phyloP scores from a whole-genome alignment of 2,797 vertebrate genomes.

The Helostoma temminkii region DNA sequence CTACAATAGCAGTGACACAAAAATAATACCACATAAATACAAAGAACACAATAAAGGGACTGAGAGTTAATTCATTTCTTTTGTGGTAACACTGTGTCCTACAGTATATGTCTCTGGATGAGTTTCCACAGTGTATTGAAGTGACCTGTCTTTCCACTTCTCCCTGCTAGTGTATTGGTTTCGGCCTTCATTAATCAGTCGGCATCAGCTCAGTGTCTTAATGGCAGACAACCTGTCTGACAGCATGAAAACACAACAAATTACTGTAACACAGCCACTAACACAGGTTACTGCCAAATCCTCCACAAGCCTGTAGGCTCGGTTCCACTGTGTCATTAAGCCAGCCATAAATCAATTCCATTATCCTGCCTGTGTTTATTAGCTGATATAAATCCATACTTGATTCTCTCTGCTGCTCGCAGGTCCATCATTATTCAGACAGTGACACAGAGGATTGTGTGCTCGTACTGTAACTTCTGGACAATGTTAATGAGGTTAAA shows the following conservation, averaged over 20 bases:
- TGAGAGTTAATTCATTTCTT: conserved; percentile 60
- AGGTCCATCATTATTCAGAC: conserved; percentile 56
- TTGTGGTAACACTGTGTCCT: conserved; percentile 11
- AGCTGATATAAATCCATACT: conserved; percentile 67
- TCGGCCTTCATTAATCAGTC: conserved; percentile 40
- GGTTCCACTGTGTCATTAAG: conserved; percentile 64
- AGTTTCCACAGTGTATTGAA: background rate
- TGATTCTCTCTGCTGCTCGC: conserved; percentile 31
- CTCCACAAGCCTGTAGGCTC: conserved; percentile 39
- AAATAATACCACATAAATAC: conserved; percentile 39
- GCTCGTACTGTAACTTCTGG: conserved; percentile 16
- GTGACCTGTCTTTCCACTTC: conserved; percentile 3
- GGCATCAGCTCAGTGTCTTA: conserved; percentile 29
- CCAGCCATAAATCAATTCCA: conserved; percentile 64
- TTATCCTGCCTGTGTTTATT: conserved; percentile 66
- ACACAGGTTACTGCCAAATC: conserved; percentile 52
- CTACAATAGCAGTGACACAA: conserved; percentile 30
- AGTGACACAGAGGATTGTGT: conserved; percentile 23
- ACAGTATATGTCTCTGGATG: background rate
- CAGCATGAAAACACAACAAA: conserved; percentile 48
- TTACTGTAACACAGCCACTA: conserved; percentile 46
- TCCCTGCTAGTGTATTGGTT: conserved; percentile 14
- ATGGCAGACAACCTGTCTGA: conserved; percentile 25
- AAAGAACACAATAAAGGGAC: conserved; percentile 45
- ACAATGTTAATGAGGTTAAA: conserved; percentile 44